Evolutionary conservation across 2,888 invertebrate genomes (phyloP).

Genomic region (Caenorhabditis sp.): DNA sequence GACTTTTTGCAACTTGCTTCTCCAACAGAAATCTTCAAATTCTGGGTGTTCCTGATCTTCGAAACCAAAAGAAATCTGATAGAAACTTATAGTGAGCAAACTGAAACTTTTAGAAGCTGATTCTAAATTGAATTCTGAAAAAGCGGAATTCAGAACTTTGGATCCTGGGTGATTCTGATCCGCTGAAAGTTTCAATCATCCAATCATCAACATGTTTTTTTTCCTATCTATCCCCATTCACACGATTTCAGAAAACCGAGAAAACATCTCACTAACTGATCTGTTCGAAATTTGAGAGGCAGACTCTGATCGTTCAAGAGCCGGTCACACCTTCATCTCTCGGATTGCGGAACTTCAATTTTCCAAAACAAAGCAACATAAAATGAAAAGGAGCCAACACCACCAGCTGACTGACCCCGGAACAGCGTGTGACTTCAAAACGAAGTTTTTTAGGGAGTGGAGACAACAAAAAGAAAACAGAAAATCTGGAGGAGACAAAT

Average conservation of each 20-base stretch:
- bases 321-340: neutral
- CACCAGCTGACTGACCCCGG: slow-evolving; percentile 23
- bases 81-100: too few relatives aligned
- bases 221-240: neutral
- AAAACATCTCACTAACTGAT: slow-evolving; percentile 4
- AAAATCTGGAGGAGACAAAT: neutral
- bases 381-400: neutral
- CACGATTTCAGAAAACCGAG: neutral
- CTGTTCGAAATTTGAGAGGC: neutral
- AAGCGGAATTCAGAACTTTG: too few relatives aligned
- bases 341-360: slow-evolving; percentile 1
- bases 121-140: too few relatives aligned
- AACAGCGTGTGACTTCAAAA: slow-evolving; percentile 48
- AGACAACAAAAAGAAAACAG: neutral
- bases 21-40: too few relatives aligned
- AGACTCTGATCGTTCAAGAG: slow-evolving; percentile 5
- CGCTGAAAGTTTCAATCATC: neutral
- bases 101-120: too few relatives aligned
- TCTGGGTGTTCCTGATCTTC: too few relatives aligned
- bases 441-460: neutral
- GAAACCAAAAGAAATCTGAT: too few relatives aligned
- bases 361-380: neutral
- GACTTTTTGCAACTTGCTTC: too few relatives aligned
- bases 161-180: too few relatives aligned
- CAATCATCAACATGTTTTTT: neutral